A percentile compares a stretch with the other conserved stretches of the same genome.
Conservation (phyloP, 2,888 invertebrate species). For the Imbricaverruca yamaguchii region DNA sequence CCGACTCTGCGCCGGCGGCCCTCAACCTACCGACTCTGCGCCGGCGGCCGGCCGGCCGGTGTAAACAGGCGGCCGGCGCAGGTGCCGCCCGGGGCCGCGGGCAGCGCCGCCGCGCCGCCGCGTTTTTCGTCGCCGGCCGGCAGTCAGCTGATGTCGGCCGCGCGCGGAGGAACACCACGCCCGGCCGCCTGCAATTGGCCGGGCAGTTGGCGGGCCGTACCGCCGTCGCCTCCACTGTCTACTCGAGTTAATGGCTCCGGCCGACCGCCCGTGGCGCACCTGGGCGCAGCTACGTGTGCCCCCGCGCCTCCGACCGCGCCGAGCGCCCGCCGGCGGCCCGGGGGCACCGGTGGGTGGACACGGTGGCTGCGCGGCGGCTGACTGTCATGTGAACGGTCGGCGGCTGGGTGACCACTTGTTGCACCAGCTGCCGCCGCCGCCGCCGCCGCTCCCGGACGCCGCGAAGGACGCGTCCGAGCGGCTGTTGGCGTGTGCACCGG, state of each 20-base stretch:
- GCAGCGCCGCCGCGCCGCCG: not conserved
- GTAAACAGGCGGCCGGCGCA: too few species aligned
- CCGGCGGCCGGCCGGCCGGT: too few species aligned
- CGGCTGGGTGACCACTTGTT: conserved; percentile 1
- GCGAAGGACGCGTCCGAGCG: not conserved
- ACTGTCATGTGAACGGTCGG: not conserved
- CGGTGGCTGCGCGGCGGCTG: not conserved
- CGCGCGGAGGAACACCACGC: not conserved
- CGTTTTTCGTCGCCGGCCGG: too few species aligned
- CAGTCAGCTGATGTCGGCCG: not conserved
- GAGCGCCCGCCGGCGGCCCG: not conserved
- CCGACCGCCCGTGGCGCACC: not conserved
- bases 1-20: too few species aligned
- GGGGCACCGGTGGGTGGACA: not conserved
- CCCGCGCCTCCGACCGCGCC: not conserved
- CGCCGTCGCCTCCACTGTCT: not conserved
- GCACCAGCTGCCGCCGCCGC: not conserved
- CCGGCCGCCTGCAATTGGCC: not conserved
- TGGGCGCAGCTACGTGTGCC: not conserved
- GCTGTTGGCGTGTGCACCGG: not conserved
- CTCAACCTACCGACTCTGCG: too few species aligned
- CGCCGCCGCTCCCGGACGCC: not conserved
- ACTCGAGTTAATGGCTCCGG: not conserved
- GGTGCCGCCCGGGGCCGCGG: not conserved
- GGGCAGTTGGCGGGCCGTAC: not conserved